A percentile compares a stretch with the other conserved stretches of the same genome.
phyloP scores from a whole-genome alignment of 2,797 vertebrate species.

The Chiroxiphia lanceolata region DNA sequence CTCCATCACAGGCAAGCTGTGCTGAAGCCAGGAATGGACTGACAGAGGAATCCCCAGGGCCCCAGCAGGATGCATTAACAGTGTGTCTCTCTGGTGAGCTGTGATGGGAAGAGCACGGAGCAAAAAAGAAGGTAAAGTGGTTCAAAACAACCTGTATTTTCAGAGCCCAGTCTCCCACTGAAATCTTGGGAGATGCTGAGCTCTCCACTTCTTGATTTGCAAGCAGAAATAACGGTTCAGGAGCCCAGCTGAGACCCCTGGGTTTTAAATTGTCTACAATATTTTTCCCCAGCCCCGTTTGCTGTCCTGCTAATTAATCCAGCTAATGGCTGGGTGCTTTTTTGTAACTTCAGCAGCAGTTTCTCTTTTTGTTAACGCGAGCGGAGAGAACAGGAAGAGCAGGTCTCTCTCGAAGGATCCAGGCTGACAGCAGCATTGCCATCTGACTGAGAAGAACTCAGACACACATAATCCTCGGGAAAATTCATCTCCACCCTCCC shows the following conservation, averaged over 20 bases:
- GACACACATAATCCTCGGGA: constrained; percentile 32
- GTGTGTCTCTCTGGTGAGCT: background rate
- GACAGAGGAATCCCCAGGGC: background rate
- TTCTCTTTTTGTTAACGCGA: constrained; percentile 28
- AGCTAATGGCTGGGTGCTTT: background rate
- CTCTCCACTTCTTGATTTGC: background rate
- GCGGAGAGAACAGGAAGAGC: background rate
- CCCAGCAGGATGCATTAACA: background rate
- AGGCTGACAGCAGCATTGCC: background rate
- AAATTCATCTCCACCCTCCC: constrained; percentile 62
- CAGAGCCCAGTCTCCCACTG: background rate
- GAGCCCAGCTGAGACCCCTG: background rate
- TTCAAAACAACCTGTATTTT: constrained; percentile 32
- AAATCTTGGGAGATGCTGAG: constrained; percentile 5
- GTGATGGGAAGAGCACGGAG: background rate
- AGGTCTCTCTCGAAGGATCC: constrained; percentile 20
- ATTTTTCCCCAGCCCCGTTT: background rate
- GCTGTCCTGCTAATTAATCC: constrained; percentile 12
- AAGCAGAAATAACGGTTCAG: background rate
- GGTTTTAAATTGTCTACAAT: background rate
- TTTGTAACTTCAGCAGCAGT: background rate
- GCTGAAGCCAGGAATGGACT: background rate
- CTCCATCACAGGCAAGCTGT: background rate
- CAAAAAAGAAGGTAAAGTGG: constrained; percentile 20
- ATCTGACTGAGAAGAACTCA: constrained; percentile 10